A percentile compares a stretch with the other conserved stretches of the same genome.
Evolutionary conservation across 2,113 vertebrate species (phyloP).

Genomic region (Percina caprodes): DNA sequence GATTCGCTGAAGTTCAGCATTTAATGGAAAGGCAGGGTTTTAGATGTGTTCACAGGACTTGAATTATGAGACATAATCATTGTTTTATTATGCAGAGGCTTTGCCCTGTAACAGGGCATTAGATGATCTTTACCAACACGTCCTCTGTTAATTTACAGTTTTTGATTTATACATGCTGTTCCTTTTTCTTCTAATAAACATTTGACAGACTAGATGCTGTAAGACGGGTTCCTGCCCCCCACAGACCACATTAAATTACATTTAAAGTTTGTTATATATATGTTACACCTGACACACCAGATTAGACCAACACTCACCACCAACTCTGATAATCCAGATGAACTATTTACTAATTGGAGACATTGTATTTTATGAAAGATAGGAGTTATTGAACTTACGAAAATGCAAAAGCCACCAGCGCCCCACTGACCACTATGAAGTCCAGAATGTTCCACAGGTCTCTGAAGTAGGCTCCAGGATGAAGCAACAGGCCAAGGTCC

Average conservation of each 20-base stretch:
- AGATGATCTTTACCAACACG: not conserved
- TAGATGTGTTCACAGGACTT: not conserved
- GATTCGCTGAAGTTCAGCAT: not conserved
- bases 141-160: not conserved
- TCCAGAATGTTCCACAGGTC: slow-evolving; percentile 96
- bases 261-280: not conserved
- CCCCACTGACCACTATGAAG: slow-evolving; percentile 99
- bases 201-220: not conserved
- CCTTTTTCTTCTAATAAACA: not conserved
- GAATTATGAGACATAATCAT: not conserved
- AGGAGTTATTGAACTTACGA: slow-evolving; percentile 89
- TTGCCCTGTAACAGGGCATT: not conserved
- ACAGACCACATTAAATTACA: not conserved
- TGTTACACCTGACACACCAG: not conserved
- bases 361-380: not conserved
- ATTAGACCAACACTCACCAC: not conserved
- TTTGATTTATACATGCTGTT: not conserved
- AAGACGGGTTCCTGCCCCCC: not conserved
- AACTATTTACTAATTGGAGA: not conserved
- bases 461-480: slow-evolving; percentile 84
- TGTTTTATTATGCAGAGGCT: not conserved
- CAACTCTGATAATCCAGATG: not conserved
- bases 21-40: not conserved
- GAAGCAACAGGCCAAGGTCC: slow-evolving; percentile 83
- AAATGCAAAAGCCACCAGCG: slow-evolving; percentile 98